Conservation (phyloP, 1,140 invertebrate genomes). For the Drosophila hydei region DNA sequence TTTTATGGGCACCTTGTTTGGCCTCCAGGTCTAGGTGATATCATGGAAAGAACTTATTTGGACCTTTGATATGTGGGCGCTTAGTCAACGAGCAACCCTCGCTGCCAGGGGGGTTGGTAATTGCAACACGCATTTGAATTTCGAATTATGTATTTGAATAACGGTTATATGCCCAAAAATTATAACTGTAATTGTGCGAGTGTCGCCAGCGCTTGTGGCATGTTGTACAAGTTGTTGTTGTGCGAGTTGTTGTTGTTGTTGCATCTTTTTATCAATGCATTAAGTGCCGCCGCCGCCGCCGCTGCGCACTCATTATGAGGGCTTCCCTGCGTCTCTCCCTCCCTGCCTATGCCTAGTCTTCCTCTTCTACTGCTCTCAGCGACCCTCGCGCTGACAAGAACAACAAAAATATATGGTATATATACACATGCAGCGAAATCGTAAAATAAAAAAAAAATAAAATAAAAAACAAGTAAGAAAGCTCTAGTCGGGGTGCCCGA, state of each 20-base stretch:
- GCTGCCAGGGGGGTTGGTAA: constrained; percentile 65
- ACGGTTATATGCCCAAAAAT: constrained; percentile 69
- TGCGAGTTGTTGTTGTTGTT: constrained; percentile 46
- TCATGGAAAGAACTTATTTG: constrained; percentile 6
- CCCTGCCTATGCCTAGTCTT: not conserved
- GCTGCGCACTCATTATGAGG: constrained; percentile 73
- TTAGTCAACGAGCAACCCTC: constrained; percentile 19
- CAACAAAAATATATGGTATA: constrained; percentile 59
- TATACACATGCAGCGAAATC: constrained; percentile 41
- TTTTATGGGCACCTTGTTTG: constrained; percentile 39
- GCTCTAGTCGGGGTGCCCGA: too few relatives aligned
- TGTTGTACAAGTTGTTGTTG: constrained; percentile 49
- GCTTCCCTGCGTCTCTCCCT: constrained; percentile 19
- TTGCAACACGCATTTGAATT: constrained; percentile 74
- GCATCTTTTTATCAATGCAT: constrained; percentile 81
- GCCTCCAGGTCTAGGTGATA: constrained; percentile 24
- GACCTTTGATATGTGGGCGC: not conserved
- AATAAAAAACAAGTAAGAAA: constrained; percentile 43
- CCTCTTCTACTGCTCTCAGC: not conserved
- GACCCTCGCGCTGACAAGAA: constrained; percentile 42
- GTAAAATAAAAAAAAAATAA: constrained; percentile 50
- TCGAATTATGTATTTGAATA: constrained; percentile 69
- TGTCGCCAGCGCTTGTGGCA: constrained; percentile 45
- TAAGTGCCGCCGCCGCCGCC: constrained; percentile 57
- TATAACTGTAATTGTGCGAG: constrained; percentile 71